Evolutionary conservation across 2,113 vertebrate genomes (phyloP).

Genomic region (Upupa epops): DNA sequence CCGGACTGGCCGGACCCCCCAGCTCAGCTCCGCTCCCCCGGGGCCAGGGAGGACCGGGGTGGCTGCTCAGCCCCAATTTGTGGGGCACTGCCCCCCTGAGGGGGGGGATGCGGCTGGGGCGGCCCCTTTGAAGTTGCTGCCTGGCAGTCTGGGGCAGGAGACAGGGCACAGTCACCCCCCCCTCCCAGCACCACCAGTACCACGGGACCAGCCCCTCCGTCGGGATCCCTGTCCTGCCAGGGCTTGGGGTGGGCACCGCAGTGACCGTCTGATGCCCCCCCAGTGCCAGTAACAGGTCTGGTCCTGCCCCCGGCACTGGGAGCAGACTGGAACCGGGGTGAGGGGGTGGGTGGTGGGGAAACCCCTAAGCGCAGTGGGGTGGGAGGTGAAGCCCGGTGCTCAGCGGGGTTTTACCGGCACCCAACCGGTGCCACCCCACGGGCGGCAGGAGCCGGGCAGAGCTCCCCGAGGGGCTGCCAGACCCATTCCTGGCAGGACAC

Average conservation of each 20-base stretch:
- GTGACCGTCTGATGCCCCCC: neutral
- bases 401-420: neutral
- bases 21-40: neutral
- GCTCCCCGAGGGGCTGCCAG: neutral
- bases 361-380: neutral
- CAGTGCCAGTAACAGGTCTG: neutral
- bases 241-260: neutral
- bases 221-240: neutral
- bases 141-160: constrained; percentile 6
- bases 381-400: neutral
- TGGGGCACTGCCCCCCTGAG: neutral
- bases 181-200: neutral
- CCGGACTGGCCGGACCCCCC: neutral
- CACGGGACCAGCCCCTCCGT: neutral
- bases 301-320: neutral
- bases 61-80: neutral
- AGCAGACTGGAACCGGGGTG: neutral
- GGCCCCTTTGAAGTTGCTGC: constrained; percentile 26
- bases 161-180: neutral
- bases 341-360: too few relatives aligned
- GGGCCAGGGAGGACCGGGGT: neutral
- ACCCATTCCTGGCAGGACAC: constrained; percentile 6
- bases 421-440: neutral
- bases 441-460: neutral
- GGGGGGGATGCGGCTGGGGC: neutral